phyloP scores from a whole-genome alignment of 35 echinoderm and acorn worm species.

The Apostichopus parvimensis region DNA sequence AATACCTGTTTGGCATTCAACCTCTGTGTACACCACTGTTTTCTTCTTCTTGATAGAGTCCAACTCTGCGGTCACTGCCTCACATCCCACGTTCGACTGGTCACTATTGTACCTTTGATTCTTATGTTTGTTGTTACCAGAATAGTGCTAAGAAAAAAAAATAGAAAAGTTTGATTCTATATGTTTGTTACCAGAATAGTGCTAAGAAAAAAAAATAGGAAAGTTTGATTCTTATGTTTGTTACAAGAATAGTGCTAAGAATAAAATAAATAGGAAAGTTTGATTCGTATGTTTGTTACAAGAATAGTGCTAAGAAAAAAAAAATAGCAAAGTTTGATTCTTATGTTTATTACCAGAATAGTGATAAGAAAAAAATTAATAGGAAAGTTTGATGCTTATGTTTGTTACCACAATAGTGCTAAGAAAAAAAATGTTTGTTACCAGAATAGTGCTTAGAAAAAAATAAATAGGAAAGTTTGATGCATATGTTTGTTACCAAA shows the following conservation, averaged over 20 bases:
- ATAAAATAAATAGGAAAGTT: too few species aligned
- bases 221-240: too few species aligned
- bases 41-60: conserved; percentile 43
- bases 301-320: too few species aligned
- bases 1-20: conserved; percentile 52
- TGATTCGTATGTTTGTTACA: too few species aligned
- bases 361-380: background rate
- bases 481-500: too few species aligned
- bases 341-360: background rate
- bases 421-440: too few species aligned
- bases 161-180: background rate
- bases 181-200: conserved; percentile 28
- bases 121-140: conserved; percentile 36
- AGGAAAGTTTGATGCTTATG: background rate
- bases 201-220: background rate
- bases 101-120: conserved; percentile 1
- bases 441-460: too few species aligned
- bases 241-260: too few species aligned
- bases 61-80: conserved; percentile 27
- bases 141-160: conserved; percentile 11
- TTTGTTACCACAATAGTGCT: conserved; percentile 30
- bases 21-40: conserved; percentile 47
- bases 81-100: conserved; percentile 42
- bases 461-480: too few species aligned
- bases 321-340: too few species aligned